Evolutionary conservation across 2,113 vertebrate species (phyloP), one percentile per base, ranked within the genome.

Genomic region (Tachycineta bicolor): DNA sequence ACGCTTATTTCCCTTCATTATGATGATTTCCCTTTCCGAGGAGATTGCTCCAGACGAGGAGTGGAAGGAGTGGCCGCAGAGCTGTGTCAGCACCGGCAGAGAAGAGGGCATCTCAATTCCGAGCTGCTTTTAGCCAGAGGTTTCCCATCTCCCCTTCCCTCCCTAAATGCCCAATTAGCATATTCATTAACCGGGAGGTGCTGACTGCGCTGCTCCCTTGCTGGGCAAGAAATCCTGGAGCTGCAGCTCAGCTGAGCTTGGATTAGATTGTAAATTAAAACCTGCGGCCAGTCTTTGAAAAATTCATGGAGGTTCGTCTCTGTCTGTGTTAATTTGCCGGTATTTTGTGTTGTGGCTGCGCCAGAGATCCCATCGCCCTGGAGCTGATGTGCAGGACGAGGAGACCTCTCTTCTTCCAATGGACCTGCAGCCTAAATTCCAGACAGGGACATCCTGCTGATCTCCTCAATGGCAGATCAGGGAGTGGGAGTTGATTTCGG

Each of bases 221-320:
- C 90, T 95, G 94, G 83, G 93, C 63, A 49, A 46, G 93, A 88
- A 93, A 92, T 78, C 64, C 2, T 28, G 84, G 88, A 89, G 78
- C 84, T 89, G 80, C 69, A 49, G 29, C 37, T 87, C 90, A 49
- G 65, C 70, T 73, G 29, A 64, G 67, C 25, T 86, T 28, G 71
- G 90, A 74, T 86, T 67, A 88, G 84, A 63, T 80, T 91, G 87
- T 6, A 95, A 94, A 96, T 96, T 55, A 88, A 90, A 96, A 81
- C 85, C 75, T 88, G 10, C 5, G 82, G 85, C 93, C 78, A 75
- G 64, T 65, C 64, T 67, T 25, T 76, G 85, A 86, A 87, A 87
- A 92, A 80, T 47, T 84, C 23, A 37, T 7, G 29, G 53, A 81
- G n/a, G 47, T 75, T 83, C 60, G 46, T 7, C 31, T 43, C 46